These are phyloP conservation scores for Nemotelus nigrinus DNA, from an alignment of 2,888 invertebrate species.

Conservation along the genomic window DNA sequence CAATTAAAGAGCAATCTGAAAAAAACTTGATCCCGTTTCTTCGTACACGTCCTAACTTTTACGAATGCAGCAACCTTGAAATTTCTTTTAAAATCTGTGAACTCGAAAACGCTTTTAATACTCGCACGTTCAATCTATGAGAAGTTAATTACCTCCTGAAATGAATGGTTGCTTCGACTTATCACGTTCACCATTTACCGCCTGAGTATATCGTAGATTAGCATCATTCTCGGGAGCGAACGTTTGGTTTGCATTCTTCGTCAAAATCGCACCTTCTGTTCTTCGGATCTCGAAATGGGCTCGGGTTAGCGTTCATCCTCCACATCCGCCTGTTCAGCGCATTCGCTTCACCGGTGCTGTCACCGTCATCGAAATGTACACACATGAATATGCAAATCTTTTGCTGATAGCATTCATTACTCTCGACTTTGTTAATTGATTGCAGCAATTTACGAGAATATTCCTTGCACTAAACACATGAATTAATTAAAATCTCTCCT, in stretches of 20 bases:
- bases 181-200: slow-evolving; percentile 34
- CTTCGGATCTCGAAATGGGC: not conserved
- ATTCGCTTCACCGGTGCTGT: not conserved
- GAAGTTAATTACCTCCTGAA: slow-evolving; percentile 30
- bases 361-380: not conserved
- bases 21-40: not conserved
- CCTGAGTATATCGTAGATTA: slow-evolving; percentile 30
- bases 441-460: slow-evolving; percentile 50
- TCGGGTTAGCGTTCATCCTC: not conserved
- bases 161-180: slow-evolving; percentile 37
- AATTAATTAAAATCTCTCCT: slow-evolving; percentile 48
- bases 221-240: slow-evolving; percentile 34
- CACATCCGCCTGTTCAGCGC: not conserved
- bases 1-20: too few species aligned
- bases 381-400: slow-evolving; percentile 50
- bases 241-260: slow-evolving; percentile 41
- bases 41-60: not conserved
- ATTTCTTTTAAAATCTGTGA: slow-evolving; percentile 25
- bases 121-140: slow-evolving; percentile 9
- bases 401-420: slow-evolving; percentile 50
- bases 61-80: slow-evolving; percentile 8
- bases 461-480: slow-evolving; percentile 50
- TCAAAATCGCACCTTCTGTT: slow-evolving; percentile 47
- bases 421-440: slow-evolving; percentile 50
- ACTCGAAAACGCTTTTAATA: slow-evolving; percentile 41